Base-by-base conservation (phyloP, 2,113 vertebrate genomes). In the Paracanthobrama guichenoti region DNA sequence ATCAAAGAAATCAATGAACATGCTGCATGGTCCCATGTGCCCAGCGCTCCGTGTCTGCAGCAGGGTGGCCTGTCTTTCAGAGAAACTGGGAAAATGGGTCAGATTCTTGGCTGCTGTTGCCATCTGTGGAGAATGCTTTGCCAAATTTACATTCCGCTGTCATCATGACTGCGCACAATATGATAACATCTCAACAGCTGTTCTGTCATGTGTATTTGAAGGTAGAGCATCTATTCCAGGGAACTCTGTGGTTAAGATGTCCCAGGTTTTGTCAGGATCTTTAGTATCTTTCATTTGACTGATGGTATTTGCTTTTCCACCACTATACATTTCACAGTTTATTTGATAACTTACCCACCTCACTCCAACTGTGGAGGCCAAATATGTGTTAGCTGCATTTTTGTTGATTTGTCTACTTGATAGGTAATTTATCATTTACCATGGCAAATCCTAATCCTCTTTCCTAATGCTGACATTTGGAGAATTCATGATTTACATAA, bases 401-500 rank as follows among this genome's bases (percentile, higher is more conserved):
- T 81, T 85, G 85, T 89, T 91, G 90, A 91, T 92, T 69, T 88
- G 85, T 89, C 89, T 85, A 67, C 67, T 67, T 86, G 88, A 83
- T 87, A 80, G 81, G 71, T 77, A 77, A 87, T 86, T 91, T 89
- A 89, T 89, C 89, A 88, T 91, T 92, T 93, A 93, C 87, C 81
- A 89, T 79, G 83, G 87, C 86, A 90, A 93, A 93, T 93, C 90
- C 84, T 93, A 88, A 88, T 92, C 91, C 91, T 89, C 89, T 91
- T 85, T 87, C 88, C 86, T 86, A 71, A 91, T 87, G 88, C 92
- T 94, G 93, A 94, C 93, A 94, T 94, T 94, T 94, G 88, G 90
- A 92, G 92, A 94, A 93, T 92, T 93, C 90, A 90, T 92, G 89
- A 94, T 94, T 94, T 92, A 91, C 93, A 93, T 94, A 94, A 95